Conservation (phyloP, 2,797 vertebrate genomes). For the Danio kyathit region DNA sequence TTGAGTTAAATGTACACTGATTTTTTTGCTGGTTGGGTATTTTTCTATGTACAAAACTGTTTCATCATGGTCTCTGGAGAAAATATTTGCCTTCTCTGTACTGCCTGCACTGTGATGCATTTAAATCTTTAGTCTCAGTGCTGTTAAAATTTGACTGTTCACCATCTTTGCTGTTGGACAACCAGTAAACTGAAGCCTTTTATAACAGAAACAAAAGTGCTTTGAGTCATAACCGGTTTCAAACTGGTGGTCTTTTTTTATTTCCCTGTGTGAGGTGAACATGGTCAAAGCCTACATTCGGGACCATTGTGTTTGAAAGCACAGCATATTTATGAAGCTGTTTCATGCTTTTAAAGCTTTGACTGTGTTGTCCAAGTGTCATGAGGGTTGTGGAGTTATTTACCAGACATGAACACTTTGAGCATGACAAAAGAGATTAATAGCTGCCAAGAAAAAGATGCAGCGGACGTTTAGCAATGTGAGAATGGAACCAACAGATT, state of each 20-base stretch:
- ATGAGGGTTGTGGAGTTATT: neutral
- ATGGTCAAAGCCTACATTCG: neutral
- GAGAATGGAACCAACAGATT: constrained; percentile 4
- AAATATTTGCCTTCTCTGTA: neutral
- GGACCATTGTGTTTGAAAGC: constrained; percentile 23
- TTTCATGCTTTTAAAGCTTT: constrained; percentile 11
- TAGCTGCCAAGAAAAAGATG: constrained; percentile 7
- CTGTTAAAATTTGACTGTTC: neutral
- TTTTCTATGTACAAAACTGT: neutral
- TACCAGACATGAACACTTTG: constrained; percentile 6
- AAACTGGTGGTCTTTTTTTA: constrained; percentile 6
- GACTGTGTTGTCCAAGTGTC: constrained; percentile 4
- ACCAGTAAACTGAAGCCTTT: constrained; percentile 23
- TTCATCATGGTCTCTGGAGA: neutral
- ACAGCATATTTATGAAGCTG: constrained; percentile 13
- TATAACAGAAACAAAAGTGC: constrained; percentile 4
- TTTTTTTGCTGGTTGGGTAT: too few species aligned
- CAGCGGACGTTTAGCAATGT: neutral
- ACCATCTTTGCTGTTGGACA: constrained; percentile 17
- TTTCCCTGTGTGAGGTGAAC: constrained; percentile 24
- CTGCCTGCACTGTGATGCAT: neutral
- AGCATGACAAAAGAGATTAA: neutral
- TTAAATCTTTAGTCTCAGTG: neutral
- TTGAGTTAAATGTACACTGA: too few species aligned
- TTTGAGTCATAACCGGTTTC: constrained; percentile 22